A percentile compares a stretch with the other conserved stretches of the same genome.
phyloP scores from a whole-genome alignment of 2,797 vertebrate species.

The Pangasius macronema region DNA sequence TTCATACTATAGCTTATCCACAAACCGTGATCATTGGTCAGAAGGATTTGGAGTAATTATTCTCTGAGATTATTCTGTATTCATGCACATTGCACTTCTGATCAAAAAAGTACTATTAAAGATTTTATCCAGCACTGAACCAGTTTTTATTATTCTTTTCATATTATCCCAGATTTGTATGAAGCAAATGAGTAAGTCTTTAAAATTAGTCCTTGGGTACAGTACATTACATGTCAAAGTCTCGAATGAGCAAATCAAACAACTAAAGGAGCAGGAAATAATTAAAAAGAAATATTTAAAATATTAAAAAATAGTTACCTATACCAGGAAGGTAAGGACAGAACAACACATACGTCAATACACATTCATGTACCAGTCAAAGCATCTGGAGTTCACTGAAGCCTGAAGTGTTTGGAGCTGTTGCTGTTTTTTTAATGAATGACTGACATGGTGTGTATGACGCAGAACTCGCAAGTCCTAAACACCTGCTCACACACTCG shows the following conservation, averaged over 20 bases:
- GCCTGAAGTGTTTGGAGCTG: constrained; percentile 28
- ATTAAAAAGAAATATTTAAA: neutral
- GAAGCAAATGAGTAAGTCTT: neutral
- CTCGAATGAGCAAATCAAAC: neutral
- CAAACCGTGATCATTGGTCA: neutral
- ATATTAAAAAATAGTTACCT: too few species aligned
- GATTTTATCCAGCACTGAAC: too few species aligned
- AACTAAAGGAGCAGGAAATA: neutral
- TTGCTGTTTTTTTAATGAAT: constrained; percentile 26
- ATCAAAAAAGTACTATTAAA: neutral
- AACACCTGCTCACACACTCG: constrained; percentile 42
- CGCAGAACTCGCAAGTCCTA: constrained; percentile 40
- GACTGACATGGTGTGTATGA: constrained; percentile 52
- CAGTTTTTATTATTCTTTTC: too few species aligned
- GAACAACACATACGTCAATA: neutral
- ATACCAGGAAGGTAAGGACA: neutral
- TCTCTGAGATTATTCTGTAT: neutral
- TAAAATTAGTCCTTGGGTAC: neutral
- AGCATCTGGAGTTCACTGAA: constrained; percentile 4
- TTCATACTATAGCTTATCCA: neutral
- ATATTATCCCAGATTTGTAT: neutral
- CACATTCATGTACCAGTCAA: neutral
- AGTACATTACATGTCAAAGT: neutral
- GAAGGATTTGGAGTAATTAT: neutral
- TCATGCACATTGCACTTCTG: neutral